Percentiles rank a stretch among this genome's conserved stretches.
These are phyloP conservation scores for Haplochromis burtoni DNA, from an alignment of 2,113 vertebrate genomes.

Conservation along the genomic window DNA sequence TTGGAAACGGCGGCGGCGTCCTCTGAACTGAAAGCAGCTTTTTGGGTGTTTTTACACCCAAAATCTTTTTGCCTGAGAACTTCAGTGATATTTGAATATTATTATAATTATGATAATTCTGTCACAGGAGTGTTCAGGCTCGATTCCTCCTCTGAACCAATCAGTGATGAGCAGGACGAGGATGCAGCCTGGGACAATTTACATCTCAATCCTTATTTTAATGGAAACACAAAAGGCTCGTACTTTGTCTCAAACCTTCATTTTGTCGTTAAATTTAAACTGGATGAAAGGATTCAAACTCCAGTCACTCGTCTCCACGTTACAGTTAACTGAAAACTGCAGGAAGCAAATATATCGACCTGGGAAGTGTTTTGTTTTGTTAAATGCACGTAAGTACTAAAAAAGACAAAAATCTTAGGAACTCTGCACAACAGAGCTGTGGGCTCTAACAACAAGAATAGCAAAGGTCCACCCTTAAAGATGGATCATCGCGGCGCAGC, in stretches of 20 bases:
- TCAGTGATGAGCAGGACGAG: neutral
- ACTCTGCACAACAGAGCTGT: neutral
- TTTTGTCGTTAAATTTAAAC: neutral
- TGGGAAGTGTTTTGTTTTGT: neutral
- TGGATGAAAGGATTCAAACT: neutral
- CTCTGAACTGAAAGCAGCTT: neutral
- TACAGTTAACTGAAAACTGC: neutral
- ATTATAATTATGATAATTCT: neutral
- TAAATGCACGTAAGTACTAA: neutral
- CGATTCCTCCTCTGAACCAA: rapidly evolving
- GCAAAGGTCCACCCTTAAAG: neutral
- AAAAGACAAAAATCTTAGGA: neutral
- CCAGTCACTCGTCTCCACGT: neutral
- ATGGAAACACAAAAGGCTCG: neutral
- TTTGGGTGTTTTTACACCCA: neutral
- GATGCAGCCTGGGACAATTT: neutral
- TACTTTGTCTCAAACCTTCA: rapidly evolving
- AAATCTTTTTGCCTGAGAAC: neutral
- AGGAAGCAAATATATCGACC: rapidly evolving
- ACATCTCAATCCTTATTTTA: neutral
- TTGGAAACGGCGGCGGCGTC: rapidly evolving
- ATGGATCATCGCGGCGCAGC: rapidly evolving
- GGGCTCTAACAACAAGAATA: neutral
- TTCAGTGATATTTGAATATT: neutral
- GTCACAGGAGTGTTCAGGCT: neutral